These are phyloP conservation scores for Elgaria multicarinata DNA, from an alignment of 2,113 vertebrate genomes.

Conservation along the genomic window DNA sequence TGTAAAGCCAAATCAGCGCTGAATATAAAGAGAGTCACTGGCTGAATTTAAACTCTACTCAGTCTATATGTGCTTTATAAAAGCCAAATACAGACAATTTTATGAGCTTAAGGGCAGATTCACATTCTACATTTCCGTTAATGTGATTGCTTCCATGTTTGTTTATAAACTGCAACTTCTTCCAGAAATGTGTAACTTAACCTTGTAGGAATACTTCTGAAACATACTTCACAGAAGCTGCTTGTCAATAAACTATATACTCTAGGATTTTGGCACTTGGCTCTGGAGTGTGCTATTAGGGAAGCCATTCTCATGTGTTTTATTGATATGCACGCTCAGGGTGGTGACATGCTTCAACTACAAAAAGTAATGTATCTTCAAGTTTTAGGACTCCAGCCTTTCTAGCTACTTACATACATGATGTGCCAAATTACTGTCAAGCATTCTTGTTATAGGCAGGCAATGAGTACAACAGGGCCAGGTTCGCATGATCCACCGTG, in stretches of 20 bases:
- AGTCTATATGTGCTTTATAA: not conserved
- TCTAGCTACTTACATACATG: not conserved
- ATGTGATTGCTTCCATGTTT: not conserved
- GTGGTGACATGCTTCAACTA: not conserved
- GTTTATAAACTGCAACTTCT: not conserved
- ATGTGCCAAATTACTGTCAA: not conserved
- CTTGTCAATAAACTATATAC: not conserved
- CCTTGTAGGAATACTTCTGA: not conserved
- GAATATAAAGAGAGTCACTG: not conserved
- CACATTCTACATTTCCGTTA: not conserved
- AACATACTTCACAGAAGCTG: not conserved
- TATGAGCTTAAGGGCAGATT: not conserved
- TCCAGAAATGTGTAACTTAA: not conserved
- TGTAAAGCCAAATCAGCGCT: not conserved
- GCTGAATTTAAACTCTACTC: not conserved
- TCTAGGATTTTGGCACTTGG: not conserved
- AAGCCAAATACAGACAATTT: not conserved
- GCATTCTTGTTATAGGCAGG: not conserved
- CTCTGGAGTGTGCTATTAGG: not conserved
- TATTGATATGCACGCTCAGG: not conserved
- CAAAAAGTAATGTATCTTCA: not conserved
- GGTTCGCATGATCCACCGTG: too few relatives aligned
- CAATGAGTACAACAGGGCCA: not conserved
- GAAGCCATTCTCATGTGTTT: not conserved
- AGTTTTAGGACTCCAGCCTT: not conserved